These are phyloP conservation scores for Anaspis maculata DNA, from an alignment of 2,888 invertebrate species.

Conservation along the genomic window DNA sequence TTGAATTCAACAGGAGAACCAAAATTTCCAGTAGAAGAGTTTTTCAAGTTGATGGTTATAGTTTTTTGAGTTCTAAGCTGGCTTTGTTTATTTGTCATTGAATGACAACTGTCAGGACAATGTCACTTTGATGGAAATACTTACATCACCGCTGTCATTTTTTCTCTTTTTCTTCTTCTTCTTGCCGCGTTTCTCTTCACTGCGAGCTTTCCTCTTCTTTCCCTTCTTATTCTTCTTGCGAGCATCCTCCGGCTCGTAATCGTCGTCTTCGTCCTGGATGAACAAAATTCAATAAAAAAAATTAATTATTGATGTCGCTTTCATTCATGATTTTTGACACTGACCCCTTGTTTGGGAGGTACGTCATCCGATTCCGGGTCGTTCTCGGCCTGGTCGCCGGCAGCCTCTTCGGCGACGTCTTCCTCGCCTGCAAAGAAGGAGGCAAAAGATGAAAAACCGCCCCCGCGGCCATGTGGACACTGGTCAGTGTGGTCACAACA, in stretches of 20 bases:
- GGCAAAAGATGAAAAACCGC: conserved; percentile 15
- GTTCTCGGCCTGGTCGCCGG: conserved; percentile 55
- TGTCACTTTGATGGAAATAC: no score
- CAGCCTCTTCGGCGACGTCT: conserved; percentile 62
- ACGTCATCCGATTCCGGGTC: conserved; percentile 69
- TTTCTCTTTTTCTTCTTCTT: conserved; percentile 93
- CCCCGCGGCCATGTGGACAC: conserved; percentile 35
- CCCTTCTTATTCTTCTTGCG: conserved; percentile 89
- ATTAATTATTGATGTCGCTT: not conserved
- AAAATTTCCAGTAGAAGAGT: no score
- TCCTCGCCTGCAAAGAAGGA: conserved; percentile 56
- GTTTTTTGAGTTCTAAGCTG: no score
- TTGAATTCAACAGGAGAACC: no score
- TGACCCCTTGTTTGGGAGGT: conserved; percentile 50
- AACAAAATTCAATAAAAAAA: conserved; percentile 4
- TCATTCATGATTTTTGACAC: conserved; percentile 13
- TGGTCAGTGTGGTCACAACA: conserved; percentile 31
- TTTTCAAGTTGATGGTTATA: no score
- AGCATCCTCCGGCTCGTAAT: conserved; percentile 76
- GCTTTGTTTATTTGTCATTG: no score
- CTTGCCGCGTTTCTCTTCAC: conserved; percentile 86
- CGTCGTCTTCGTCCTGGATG: conserved; percentile 70
- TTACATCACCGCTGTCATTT: conserved; percentile 80
- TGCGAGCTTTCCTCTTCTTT: conserved; percentile 84
- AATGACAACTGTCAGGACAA: no score